Percentiles rank a stretch among this genome's conserved stretches.
Conservation (phyloP, 1,140 invertebrate species). For the Melanaphis sacchari region DNA sequence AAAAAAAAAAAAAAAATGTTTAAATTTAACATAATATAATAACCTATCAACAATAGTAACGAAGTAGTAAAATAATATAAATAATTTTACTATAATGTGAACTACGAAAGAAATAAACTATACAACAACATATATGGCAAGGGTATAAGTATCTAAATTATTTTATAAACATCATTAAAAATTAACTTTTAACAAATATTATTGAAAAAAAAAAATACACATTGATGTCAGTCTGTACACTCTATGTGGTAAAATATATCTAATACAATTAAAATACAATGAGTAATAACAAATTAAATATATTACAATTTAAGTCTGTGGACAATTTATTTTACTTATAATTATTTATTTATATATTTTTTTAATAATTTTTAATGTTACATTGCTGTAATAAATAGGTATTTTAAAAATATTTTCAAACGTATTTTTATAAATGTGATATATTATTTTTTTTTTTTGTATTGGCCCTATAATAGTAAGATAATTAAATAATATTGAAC, state of each 20-base stretch:
- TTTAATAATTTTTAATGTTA: not conserved
- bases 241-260: constrained; percentile 13
- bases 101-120: not conserved
- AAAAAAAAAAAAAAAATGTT: not conserved
- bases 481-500: not conserved
- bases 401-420: constrained; percentile 7
- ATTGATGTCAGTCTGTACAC: constrained; percentile 34
- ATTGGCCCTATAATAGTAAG: not conserved
- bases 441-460: not conserved
- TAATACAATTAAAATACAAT: not conserved
- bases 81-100: not conserved
- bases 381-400: not conserved
- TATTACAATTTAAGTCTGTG: not conserved
- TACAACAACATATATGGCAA: not conserved
- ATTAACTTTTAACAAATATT: not conserved
- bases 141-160: not conserved
- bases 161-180: not conserved
- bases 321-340: not conserved
- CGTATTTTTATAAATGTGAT: not conserved
- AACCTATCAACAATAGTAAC: not conserved
- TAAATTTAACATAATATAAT: not conserved
- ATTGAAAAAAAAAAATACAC: not conserved
- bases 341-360: not conserved
- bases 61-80: not conserved
- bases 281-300: not conserved